These are phyloP conservation scores for Phorcus lineatus DNA, from an alignment of 2,888 invertebrate genomes.

Conservation along the genomic window DNA sequence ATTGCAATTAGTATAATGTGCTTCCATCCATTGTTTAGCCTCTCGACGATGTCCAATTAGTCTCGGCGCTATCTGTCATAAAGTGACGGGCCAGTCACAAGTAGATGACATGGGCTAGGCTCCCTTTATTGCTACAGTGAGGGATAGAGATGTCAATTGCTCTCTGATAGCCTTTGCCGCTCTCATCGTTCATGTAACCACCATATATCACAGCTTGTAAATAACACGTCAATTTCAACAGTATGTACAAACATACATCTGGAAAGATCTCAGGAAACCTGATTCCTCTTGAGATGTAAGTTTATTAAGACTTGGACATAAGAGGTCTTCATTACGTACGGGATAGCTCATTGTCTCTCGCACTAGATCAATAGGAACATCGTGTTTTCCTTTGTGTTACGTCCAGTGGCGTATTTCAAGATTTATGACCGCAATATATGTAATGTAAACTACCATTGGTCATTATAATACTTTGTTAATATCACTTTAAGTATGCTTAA, in stretches of 20 bases:
- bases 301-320: too few relatives aligned
- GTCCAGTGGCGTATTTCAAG: too few relatives aligned
- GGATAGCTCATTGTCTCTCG: too few relatives aligned
- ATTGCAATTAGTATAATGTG: background rate
- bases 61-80: background rate
- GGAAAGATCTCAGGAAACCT: conserved; percentile 1
- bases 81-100: background rate
- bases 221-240: background rate
- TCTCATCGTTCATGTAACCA: background rate
- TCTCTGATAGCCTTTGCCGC: background rate
- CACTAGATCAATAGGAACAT: too few relatives aligned
- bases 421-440: too few relatives aligned
- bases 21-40: background rate
- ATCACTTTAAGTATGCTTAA: too few relatives aligned
- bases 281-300: background rate
- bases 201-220: conserved; percentile 13
- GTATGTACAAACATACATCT: conserved; percentile 7
- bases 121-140: background rate
- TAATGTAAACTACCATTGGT: too few relatives aligned
- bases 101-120: background rate
- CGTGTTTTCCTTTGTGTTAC: too few relatives aligned
- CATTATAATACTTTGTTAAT: too few relatives aligned
- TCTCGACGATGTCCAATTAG: background rate
- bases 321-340: too few relatives aligned
- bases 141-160: conserved; percentile 20